phyloP scores from a whole-genome alignment of 2,888 invertebrate genomes.

The Lasioglossum lativentre region DNA sequence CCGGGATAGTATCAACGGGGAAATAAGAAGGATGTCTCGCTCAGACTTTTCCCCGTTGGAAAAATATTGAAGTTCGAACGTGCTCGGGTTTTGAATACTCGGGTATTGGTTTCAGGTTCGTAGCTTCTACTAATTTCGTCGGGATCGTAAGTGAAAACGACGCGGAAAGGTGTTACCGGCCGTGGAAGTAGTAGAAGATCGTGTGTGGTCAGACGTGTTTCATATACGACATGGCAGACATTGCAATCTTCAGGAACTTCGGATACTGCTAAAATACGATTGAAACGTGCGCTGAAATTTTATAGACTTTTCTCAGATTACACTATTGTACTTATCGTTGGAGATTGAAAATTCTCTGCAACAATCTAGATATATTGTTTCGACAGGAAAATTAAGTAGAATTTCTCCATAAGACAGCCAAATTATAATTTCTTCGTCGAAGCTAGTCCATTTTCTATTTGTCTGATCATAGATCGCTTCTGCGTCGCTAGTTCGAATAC shows the following conservation, averaged over 20 bases:
- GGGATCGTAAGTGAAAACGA: neutral
- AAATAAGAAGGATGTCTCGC: conserved; percentile 21
- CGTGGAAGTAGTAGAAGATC: neutral
- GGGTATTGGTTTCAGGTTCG: neutral
- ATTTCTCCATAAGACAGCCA: neutral
- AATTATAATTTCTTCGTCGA: too few relatives aligned
- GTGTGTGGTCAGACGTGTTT: neutral
- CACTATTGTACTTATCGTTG: neutral
- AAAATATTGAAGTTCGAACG: conserved; percentile 23
- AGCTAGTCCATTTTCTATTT: too few relatives aligned
- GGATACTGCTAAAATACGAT: neutral
- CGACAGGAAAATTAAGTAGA: neutral
- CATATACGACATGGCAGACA: neutral
- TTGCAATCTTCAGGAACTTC: neutral
- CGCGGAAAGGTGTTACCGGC: neutral
- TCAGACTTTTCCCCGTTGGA: neutral
- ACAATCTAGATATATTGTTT: neutral
- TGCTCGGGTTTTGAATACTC: conserved; percentile 21
- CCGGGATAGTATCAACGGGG: conserved; percentile 10
- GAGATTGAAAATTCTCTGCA: neutral
- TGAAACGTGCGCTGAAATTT: neutral
- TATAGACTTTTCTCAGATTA: neutral
- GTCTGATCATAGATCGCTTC: neutral
- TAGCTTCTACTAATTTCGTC: neutral
- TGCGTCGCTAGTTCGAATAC: neutral